These are phyloP conservation scores for Clangula hyemalis DNA, from an alignment of 2,797 vertebrate species.

Conservation along the genomic window DNA sequence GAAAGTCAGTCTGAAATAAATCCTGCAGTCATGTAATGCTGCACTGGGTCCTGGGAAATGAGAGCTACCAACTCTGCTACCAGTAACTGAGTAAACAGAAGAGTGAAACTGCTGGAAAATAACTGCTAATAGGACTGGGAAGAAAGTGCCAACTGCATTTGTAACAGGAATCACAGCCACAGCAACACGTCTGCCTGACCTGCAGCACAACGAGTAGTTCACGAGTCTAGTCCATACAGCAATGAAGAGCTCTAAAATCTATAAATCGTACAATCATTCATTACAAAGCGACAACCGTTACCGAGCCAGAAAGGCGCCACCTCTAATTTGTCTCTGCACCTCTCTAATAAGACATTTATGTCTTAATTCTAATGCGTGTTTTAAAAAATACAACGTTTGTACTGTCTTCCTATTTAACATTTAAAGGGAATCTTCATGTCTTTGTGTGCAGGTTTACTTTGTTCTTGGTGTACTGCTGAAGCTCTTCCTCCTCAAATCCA, in stretches of 20 bases:
- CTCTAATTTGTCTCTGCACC: not conserved
- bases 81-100: not conserved
- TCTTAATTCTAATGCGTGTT: not conserved
- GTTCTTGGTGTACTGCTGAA: not conserved
- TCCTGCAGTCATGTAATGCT: not conserved
- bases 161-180: not conserved
- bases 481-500: not conserved
- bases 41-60: not conserved
- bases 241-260: not conserved
- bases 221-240: not conserved
- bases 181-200: not conserved
- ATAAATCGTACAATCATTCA: not conserved
- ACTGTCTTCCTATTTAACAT: not conserved
- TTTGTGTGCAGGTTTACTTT: not conserved
- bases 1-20: not conserved
- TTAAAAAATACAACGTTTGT: not conserved
- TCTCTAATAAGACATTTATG: not conserved
- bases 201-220: not conserved
- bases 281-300: not conserved
- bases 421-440: not conserved
- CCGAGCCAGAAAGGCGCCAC: not conserved
- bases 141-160: not conserved
- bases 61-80: conserved; percentile 12
- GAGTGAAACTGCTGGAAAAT: conserved; percentile 8
- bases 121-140: not conserved